phyloP scores from a whole-genome alignment of 2,113 vertebrate genomes.

The Corythornis madagascariensis region DNA sequence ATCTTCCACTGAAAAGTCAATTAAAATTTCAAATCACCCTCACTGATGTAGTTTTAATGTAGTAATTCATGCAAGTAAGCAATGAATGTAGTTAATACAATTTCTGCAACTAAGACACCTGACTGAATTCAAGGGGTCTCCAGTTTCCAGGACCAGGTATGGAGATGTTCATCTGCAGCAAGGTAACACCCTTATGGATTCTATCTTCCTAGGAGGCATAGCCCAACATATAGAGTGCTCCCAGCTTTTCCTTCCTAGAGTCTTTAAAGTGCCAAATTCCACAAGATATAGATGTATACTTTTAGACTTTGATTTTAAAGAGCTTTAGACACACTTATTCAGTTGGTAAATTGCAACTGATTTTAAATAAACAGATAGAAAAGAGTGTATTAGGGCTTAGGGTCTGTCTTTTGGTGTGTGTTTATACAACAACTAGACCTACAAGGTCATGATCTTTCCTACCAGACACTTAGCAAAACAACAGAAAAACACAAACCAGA shows the following conservation, averaged over 20 bases:
- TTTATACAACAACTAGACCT: background rate
- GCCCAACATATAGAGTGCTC: background rate
- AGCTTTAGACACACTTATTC: background rate
- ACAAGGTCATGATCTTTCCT: background rate
- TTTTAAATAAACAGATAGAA: background rate
- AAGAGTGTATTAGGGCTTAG: background rate
- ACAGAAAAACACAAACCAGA: background rate
- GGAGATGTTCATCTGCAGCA: background rate
- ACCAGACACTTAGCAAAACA: background rate
- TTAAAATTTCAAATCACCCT: background rate
- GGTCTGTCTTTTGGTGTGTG: background rate
- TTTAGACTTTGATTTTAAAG: background rate
- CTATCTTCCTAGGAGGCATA: background rate
- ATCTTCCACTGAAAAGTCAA: background rate
- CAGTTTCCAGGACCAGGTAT: background rate
- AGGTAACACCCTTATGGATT: fast-evolving
- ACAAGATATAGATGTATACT: background rate
- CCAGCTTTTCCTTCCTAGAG: background rate
- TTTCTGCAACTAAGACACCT: background rate
- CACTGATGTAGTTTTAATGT: background rate
- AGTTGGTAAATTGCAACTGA: background rate
- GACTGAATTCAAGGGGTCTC: background rate
- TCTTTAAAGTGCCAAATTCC: background rate
- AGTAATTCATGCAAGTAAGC: background rate
- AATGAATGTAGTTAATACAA: background rate